Base-by-base conservation (phyloP, 2,113 vertebrate genomes). In the Chaetorhynchus papuensis region DNA sequence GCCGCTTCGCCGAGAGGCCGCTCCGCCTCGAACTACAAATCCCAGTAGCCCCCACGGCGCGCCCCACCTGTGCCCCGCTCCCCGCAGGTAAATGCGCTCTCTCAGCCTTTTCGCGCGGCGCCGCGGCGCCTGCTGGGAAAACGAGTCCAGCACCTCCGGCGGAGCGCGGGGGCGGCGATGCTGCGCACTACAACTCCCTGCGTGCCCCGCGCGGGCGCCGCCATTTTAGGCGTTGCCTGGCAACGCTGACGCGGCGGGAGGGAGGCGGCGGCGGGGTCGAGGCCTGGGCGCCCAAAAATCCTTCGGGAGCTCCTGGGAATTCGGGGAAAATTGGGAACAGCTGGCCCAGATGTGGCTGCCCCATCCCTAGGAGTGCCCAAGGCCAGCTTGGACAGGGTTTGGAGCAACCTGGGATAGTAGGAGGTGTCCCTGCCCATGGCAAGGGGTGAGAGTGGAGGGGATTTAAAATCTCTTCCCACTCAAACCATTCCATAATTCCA, bases 141-240 rank as follows among this genome's bases (percentile, higher is more conserved):
- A 33, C 30, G 53, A 97, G 97, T 97, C 72, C 37, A 2, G 11
- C 7, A 1, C 3, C 0, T 7, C 2, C 0, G 4, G 2, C 0
- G 0, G 2, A 4, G 8, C 15, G 7, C 7, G 7, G 21, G 13
- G 3, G 2, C 3, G 1, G 13, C 0, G 26, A 2, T 0, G 17
- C 0, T 1, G 0, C 4, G 83, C 6, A 95, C 97, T 94, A 21
- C 91, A 33, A 4, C 42, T 94, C 88, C 96, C 97, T 33, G 75
- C 6, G 60, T 27, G 21, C 91, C 24, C 33, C 11, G 59, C 68
- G 88, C 49, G 13, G 8, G 2, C 3, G 47, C 50, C 11, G 86
- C 96, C 97, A 94, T 95, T 71, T 95, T 63, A 24, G 20, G 68
- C 33, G 97, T 97, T 97, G 96, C 97, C 86, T 3, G 69, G 97